Evolutionary conservation across 2,888 invertebrate species (phyloP).

Genomic region (Latrodectus elegans): DNA sequence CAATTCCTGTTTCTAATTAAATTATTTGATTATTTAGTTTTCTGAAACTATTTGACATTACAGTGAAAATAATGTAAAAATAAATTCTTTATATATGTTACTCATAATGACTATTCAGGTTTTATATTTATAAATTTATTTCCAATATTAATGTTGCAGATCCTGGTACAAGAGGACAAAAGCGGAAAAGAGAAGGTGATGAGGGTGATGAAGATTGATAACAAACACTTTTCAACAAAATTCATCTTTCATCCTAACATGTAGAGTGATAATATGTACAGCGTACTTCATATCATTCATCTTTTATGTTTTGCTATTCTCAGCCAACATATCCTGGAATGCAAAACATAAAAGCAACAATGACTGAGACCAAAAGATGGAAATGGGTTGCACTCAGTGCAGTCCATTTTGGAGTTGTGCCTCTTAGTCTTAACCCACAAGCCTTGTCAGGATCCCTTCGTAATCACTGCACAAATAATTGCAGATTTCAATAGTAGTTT

Average conservation of each 20-base stretch:
- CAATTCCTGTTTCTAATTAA: too few species aligned
- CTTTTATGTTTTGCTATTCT: slow-evolving; percentile 61
- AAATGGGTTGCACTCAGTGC: slow-evolving; percentile 46
- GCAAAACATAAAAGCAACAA: slow-evolving; percentile 60
- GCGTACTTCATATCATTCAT: slow-evolving; percentile 63
- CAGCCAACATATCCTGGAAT: slow-evolving; percentile 36
- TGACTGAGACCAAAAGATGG: slow-evolving; percentile 66
- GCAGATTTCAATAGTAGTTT: slow-evolving; percentile 49
- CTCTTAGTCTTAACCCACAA: slow-evolving; percentile 64
- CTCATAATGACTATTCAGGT: too few species aligned
- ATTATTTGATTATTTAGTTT: too few species aligned
- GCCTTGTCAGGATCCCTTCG: slow-evolving; percentile 55
- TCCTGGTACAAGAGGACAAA: slow-evolving; percentile 58
- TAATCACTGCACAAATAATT: slow-evolving; percentile 53
- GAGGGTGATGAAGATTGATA: slow-evolving; percentile 65
- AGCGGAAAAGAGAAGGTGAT: slow-evolving; percentile 64
- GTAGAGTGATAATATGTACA: slow-evolving; percentile 69
- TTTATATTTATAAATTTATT: background rate
- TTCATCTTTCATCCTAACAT: slow-evolving; percentile 69
- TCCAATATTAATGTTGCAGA: background rate
- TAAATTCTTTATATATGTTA: too few species aligned
- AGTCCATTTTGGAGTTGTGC: slow-evolving; percentile 63
- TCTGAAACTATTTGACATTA: too few species aligned
- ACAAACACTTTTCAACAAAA: slow-evolving; percentile 62
- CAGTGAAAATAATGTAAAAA: too few species aligned